Percentiles rank a stretch among this genome's conserved stretches.
Conservation (phyloP, 2,113 vertebrate species). For the Trochalopteron elliotii region DNA sequence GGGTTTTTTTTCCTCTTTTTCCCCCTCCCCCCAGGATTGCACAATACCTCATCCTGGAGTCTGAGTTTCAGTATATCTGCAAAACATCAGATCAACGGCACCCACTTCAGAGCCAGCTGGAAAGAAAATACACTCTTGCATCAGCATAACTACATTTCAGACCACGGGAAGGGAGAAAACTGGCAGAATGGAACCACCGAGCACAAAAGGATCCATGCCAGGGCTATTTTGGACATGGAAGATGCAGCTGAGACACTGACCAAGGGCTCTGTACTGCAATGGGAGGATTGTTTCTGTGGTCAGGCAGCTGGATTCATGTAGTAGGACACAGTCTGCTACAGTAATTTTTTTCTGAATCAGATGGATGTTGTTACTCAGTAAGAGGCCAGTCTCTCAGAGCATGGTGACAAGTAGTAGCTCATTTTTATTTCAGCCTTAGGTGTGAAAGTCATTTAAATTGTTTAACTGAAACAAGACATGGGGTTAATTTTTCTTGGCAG, state of each 20-base stretch:
- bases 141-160: neutral
- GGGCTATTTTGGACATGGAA: neutral
- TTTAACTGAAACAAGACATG: neutral
- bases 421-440: conserved; percentile 14
- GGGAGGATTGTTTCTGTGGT: neutral
- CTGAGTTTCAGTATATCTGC: neutral
- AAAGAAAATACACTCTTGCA: neutral
- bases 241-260: neutral
- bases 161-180: neutral
- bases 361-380: neutral
- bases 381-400: neutral
- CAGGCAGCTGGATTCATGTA: neutral
- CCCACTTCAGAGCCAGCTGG: neutral
- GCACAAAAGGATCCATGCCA: neutral
- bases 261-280: neutral
- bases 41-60: neutral
- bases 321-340: neutral
- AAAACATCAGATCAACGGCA: neutral
- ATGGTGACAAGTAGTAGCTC: conserved; percentile 4
- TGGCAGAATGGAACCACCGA: neutral
- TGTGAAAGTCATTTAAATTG: conserved; percentile 32
- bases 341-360: neutral
- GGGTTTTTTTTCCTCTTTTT: neutral
- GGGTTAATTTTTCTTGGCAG: conserved; percentile 33
- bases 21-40: neutral